Evolutionary conservation across 2,888 invertebrate species (phyloP), one percentile per base, ranked within the genome.

Genomic region (Pegoplata infirma): DNA sequence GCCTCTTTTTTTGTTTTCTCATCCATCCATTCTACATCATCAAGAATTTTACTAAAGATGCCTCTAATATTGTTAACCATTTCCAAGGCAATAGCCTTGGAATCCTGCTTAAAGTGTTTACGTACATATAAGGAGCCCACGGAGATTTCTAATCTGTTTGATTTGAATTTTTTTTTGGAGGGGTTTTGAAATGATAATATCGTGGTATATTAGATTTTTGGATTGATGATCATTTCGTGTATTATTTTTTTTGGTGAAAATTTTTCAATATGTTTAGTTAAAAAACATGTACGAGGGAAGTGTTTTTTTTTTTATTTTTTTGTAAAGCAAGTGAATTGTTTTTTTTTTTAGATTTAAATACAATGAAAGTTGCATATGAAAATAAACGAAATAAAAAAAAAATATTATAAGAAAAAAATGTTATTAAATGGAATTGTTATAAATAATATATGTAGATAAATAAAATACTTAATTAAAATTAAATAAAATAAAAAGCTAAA

Each of bases 11-110:
- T 93, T 0, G 98, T 98, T 81, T 91, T 90, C 0, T 93, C 92
- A 86, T 98, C 98, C 98, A 98, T 98, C 98, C 98, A 98, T 53
- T 95, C 94, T 12, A 97, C 94, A 73, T 93, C 91, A 16, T 92
- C 91, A 68, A 97, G 88, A 28, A 97, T 96, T 83, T 94, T 93
- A 77, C 93, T 92, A 90, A 98, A 98, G 82, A 97, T 94, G 67
- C 91, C 90, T 76, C 95, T 92, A 82, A 98, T 97, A 83, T 96
- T 94, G 67, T 92, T 91, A 0, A 97, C 97, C 96, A 98, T 97
- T 88, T 96, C 95, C 79, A 95, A 88, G 0, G 97, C 97, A 82
- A 93, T 94, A 58, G 93, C 92, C 87, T 96, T 95, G 0, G 97
- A 95, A 66, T 94, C 93, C 86, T 96, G 94, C 82, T 96, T 93